Evolutionary conservation across 2,888 invertebrate species (phyloP).

Genomic region (Pyrochroa serraticornis): DNA sequence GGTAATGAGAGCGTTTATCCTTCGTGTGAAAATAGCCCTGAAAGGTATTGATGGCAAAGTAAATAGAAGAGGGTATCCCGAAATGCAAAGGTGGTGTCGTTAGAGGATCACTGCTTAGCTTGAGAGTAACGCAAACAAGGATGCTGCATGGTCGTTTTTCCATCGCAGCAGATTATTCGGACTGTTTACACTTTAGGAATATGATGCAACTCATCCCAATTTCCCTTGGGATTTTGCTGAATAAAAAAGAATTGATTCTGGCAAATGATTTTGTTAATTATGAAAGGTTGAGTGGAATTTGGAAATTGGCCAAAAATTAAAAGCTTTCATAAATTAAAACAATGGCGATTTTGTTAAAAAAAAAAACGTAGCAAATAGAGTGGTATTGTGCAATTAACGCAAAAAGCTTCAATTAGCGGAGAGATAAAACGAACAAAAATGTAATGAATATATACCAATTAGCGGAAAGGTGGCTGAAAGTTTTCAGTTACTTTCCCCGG

Average conservation of each 20-base stretch:
- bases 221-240: neutral
- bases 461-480: constrained; percentile 5
- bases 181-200: constrained; percentile 10
- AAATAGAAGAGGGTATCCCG: constrained; percentile 11
- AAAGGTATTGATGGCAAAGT: constrained; percentile 19
- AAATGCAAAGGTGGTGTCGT: constrained; percentile 24
- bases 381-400: constrained; percentile 18
- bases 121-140: constrained; percentile 20
- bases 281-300: constrained; percentile 11
- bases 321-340: constrained; percentile 3
- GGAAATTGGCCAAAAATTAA: constrained; percentile 10
- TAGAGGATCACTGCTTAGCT: constrained; percentile 13
- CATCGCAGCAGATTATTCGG: neutral
- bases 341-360: constrained; percentile 14
- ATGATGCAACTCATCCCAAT: constrained; percentile 4
- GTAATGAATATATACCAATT: constrained; percentile 15
- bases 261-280: constrained; percentile 16
- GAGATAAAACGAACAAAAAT: constrained; percentile 12
- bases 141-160: constrained; percentile 17
- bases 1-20: too few species aligned
- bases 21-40: neutral
- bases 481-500: constrained; percentile 8
- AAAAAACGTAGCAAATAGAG: constrained; percentile 4
- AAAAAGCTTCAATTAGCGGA: constrained; percentile 23
- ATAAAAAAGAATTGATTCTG: constrained; percentile 17